Conservation (phyloP, 2,113 vertebrate genomes). For the Orientallactaga bullata region DNA sequence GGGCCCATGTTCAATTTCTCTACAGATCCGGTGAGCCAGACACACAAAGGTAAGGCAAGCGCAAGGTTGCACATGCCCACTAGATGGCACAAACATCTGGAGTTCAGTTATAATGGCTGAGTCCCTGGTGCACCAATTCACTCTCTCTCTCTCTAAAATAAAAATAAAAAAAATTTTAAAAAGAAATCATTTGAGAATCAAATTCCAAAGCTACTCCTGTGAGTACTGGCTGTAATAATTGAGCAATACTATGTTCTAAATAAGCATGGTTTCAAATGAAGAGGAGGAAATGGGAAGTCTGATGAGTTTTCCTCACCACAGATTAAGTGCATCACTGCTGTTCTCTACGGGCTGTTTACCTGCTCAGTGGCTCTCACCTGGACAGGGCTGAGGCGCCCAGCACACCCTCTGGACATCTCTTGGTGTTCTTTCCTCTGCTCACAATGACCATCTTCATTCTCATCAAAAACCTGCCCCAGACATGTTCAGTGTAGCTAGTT, state of each 20-base stretch:
- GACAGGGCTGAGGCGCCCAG: background rate
- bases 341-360: too few relatives aligned
- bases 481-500: background rate
- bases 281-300: background rate
- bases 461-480: background rate
- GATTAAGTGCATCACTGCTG: background rate
- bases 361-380: background rate
- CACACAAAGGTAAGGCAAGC: too few relatives aligned
- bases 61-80: too few relatives aligned
- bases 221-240: background rate
- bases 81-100: too few relatives aligned
- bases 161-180: too few relatives aligned
- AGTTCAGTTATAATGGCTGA: too few relatives aligned
- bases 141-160: too few relatives aligned
- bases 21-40: too few relatives aligned
- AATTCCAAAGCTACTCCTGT: background rate
- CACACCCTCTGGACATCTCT: background rate
- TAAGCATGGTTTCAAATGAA: background rate
- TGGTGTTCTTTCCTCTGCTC: background rate
- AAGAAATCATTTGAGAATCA: too few relatives aligned
- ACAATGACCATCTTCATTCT: background rate
- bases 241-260: background rate
- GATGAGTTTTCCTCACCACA: background rate
- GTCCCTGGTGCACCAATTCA: too few relatives aligned
- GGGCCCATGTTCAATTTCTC: too few relatives aligned